Conservation (phyloP, 1,140 invertebrate species). For the Drosophila gunungcola region DNA sequence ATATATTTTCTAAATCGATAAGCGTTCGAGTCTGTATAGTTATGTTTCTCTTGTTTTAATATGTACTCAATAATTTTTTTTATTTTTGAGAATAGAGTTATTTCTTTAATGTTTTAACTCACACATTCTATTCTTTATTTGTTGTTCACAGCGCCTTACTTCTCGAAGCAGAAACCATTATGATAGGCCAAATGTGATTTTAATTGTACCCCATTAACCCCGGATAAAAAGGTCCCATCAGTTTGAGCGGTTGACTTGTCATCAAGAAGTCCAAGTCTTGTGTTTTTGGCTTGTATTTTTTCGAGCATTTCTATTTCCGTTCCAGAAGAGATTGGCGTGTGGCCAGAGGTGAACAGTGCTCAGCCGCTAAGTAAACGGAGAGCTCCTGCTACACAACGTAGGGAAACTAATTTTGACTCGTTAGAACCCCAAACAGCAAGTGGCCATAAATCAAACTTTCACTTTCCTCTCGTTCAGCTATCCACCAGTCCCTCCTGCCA, state of each 20-base stretch:
- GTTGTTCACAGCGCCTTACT: conserved; percentile 1
- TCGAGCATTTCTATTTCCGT: conserved; percentile 64
- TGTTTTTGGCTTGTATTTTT: background rate
- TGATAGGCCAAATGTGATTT: background rate
- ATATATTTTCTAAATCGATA: too few relatives aligned
- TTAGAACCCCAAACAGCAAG: conserved; percentile 48
- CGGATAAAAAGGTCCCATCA: conserved; percentile 4
- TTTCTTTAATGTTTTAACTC: background rate
- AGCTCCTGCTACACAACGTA: conserved; percentile 4
- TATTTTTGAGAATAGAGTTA: too few relatives aligned
- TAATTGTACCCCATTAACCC: conserved; percentile 53
- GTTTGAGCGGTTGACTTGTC: conserved; percentile 5
- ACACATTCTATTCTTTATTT: background rate
- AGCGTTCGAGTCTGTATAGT: too few relatives aligned
- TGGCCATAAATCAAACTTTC: conserved; percentile 78
- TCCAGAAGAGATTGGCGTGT: conserved; percentile 72
- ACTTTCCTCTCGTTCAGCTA: conserved; percentile 39
- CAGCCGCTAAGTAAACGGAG: conserved; percentile 32
- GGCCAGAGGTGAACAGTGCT: conserved; percentile 46
- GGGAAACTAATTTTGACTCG: conserved; percentile 68
- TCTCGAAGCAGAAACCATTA: background rate
- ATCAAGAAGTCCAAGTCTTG: conserved; percentile 6
- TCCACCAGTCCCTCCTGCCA: background rate
- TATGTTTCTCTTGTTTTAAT: background rate
- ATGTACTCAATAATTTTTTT: background rate